These are phyloP conservation scores for Donacobius atricapilla DNA, from an alignment of 2,113 vertebrate genomes.

Conservation along the genomic window DNA sequence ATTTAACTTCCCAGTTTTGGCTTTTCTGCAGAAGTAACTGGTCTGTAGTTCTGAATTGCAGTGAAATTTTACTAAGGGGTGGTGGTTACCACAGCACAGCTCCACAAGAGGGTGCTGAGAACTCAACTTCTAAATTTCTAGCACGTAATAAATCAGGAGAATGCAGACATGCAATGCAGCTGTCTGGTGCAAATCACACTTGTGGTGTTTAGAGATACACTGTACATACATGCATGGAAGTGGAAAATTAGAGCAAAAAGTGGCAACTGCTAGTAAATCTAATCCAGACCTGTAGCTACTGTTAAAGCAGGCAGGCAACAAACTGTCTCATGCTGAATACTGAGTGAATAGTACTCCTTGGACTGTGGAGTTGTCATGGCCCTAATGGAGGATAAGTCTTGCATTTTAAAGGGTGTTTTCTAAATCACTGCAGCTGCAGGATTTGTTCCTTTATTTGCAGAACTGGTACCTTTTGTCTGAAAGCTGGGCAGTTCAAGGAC, in stretches of 20 bases:
- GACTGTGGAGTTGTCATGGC: background rate
- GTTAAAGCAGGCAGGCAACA: background rate
- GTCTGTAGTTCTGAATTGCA: background rate
- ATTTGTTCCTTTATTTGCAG: background rate
- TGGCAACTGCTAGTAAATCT: background rate
- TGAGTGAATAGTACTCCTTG: background rate
- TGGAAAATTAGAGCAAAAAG: background rate
- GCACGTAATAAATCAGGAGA: background rate
- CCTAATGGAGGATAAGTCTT: background rate
- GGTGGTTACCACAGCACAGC: background rate
- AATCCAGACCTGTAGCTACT: background rate
- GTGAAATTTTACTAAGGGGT: background rate
- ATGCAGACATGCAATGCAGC: background rate
- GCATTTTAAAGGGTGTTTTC: background rate
- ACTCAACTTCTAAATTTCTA: background rate
- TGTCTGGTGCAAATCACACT: background rate
- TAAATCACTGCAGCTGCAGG: background rate
- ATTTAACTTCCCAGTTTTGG: background rate
- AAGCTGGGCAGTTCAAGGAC: background rate
- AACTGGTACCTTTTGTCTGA: background rate
- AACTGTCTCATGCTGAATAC: background rate
- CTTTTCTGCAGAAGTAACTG: background rate
- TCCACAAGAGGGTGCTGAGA: conserved; percentile 52
- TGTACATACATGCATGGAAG: background rate
- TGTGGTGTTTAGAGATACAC: background rate